These are phyloP conservation scores for Colossoma macropomum DNA, from an alignment of 2,113 vertebrate genomes.

Conservation along the genomic window DNA sequence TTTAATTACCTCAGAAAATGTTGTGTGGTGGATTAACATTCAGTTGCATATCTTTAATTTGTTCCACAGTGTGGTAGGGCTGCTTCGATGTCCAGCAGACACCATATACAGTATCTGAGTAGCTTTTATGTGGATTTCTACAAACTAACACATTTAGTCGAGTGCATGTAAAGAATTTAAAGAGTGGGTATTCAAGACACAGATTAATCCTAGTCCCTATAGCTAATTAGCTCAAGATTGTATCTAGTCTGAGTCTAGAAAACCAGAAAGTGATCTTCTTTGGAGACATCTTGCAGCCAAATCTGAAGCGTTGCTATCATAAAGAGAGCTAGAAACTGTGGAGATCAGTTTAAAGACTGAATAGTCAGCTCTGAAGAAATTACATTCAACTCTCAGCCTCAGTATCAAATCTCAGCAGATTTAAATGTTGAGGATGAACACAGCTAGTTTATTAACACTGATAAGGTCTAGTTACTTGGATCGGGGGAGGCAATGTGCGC, in stretches of 20 bases:
- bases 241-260: not conserved
- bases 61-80: constrained; percentile 18
- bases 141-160: not conserved
- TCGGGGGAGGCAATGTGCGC: not conserved
- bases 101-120: constrained; percentile 10
- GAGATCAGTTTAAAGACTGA: not conserved
- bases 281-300: not conserved
- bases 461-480: not conserved
- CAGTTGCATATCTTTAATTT: constrained; percentile 39
- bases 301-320: constrained; percentile 20
- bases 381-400: constrained; percentile 68
- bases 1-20: constrained; percentile 13
- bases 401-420: constrained; percentile 27
- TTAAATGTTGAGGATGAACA: constrained; percentile 36
- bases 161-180: not conserved
- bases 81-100: not conserved
- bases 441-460: constrained; percentile 8
- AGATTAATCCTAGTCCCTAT: constrained; percentile 13
- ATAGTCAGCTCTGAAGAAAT: constrained; percentile 39
- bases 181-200: constrained; percentile 3
- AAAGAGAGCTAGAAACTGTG: not conserved
- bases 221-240: not conserved
- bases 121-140: constrained; percentile 6
- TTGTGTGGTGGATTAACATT: constrained; percentile 30
- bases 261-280: not conserved